Percentiles rank a stretch among this genome's conserved stretches.
These are phyloP conservation scores for Gymnothorax javanicus DNA, from an alignment of 2,797 vertebrate genomes.

Conservation along the genomic window DNA sequence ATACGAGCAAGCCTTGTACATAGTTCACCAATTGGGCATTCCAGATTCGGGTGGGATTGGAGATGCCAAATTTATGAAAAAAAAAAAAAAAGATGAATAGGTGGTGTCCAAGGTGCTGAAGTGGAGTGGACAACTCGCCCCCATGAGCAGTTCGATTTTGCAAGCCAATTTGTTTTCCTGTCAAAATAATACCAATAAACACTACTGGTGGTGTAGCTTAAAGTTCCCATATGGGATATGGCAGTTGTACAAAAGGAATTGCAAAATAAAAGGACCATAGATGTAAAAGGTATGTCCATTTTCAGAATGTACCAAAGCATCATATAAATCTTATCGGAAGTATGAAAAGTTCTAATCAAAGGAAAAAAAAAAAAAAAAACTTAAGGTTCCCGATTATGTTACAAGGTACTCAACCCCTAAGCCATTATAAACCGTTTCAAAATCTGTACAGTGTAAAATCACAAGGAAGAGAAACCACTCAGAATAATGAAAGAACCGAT, in stretches of 20 bases:
- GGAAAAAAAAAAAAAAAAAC: too few species aligned
- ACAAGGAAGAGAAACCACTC: too few species aligned
- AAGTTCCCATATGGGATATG: not conserved
- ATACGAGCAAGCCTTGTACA: too few species aligned
- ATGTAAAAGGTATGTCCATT: not conserved
- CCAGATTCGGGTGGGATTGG: too few species aligned
- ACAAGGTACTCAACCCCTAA: too few species aligned
- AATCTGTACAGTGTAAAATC: too few species aligned
- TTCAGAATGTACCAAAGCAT: not conserved
- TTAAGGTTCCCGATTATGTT: too few species aligned
- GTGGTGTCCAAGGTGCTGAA: conserved; percentile 19
- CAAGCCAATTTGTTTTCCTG: not conserved
- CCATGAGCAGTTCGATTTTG: not conserved
- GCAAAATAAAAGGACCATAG: not conserved
- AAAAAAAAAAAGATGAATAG: not conserved
- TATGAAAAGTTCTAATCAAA: not conserved
- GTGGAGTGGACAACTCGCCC: not conserved
- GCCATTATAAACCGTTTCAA: too few species aligned
- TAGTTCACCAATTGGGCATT: too few species aligned
- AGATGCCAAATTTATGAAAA: too few species aligned
- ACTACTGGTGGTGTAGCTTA: not conserved
- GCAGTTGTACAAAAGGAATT: not conserved
- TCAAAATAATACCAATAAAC: not conserved
- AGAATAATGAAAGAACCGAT: too few species aligned
- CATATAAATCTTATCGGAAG: too few species aligned